These are phyloP conservation scores for Choristoneura rosaceana DNA, from an alignment of 2,888 invertebrate species.

Conservation along the genomic window DNA sequence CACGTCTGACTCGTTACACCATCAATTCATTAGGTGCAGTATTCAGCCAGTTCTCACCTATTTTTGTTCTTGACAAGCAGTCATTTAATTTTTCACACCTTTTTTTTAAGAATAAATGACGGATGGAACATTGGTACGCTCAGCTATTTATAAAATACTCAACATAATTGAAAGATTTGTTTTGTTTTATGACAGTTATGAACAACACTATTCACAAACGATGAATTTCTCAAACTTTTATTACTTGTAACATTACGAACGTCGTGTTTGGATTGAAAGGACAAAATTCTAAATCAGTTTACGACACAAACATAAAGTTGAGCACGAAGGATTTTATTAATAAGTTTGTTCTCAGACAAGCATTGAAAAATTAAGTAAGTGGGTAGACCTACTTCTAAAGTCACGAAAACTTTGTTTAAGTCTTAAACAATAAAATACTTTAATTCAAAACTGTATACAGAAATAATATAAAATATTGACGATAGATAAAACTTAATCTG, in stretches of 20 bases:
- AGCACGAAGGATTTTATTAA: not conserved
- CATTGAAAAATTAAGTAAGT: not conserved
- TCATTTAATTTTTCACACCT: too few species aligned
- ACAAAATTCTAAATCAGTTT: not conserved
- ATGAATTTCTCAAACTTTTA: not conserved
- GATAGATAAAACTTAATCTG: too few species aligned
- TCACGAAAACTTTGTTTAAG: not conserved
- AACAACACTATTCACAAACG: conserved; percentile 3
- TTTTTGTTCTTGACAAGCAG: too few species aligned
- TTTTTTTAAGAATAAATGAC: too few species aligned
- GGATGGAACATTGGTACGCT: too few species aligned
- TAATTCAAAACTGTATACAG: too few species aligned
- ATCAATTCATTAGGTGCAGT: too few species aligned
- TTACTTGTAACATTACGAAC: not conserved
- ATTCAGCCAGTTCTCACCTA: too few species aligned
- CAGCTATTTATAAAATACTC: too few species aligned
- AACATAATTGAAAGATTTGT: not conserved
- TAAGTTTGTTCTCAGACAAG: not conserved
- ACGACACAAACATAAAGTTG: not conserved
- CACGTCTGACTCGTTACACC: too few species aligned
- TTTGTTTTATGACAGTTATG: not conserved
- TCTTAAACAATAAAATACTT: not conserved
- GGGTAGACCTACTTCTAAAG: too few species aligned
- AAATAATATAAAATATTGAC: too few species aligned
- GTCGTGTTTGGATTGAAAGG: not conserved